A percentile compares a stretch with the other conserved stretches of the same genome.
Evolutionary conservation across 2,797 vertebrate species (phyloP).

Genomic region (Pantherophis alleghaniensis): DNA sequence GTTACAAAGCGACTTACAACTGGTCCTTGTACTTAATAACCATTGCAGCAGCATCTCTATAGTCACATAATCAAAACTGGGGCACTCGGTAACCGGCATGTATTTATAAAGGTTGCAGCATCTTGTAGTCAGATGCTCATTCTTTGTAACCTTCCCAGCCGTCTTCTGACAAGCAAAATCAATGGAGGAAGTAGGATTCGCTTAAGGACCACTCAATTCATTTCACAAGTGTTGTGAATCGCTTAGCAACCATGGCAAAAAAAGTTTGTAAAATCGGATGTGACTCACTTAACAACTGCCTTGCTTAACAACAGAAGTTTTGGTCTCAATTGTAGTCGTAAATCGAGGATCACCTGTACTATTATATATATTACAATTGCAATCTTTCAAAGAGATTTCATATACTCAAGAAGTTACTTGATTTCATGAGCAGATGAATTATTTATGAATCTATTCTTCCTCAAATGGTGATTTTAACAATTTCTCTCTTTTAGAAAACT

Average conservation of each 20-base stretch:
- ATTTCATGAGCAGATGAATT: constrained; percentile 37
- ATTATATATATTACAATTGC: background rate
- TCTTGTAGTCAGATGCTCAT: background rate
- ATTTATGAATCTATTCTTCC: constrained; percentile 20
- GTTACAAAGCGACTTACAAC: background rate
- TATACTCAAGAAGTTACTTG: constrained; percentile 16
- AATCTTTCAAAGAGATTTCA: background rate
- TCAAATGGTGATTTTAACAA: constrained; percentile 2
- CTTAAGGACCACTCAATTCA: background rate
- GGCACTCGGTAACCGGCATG: background rate
- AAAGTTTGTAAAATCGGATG: too few species aligned
- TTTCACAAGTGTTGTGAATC: background rate
- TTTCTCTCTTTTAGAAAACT: background rate
- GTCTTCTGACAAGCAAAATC: background rate
- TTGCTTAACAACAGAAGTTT: background rate
- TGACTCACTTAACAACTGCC: background rate
- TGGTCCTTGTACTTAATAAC: background rate
- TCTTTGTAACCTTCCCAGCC: background rate
- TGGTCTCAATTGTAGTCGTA: background rate
- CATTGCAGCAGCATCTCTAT: background rate
- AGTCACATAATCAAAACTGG: background rate
- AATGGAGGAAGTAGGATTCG: background rate
- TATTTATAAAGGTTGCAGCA: background rate
- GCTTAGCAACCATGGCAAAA: background rate
- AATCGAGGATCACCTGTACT: background rate